Base-by-base conservation (phyloP, 2,888 invertebrate species). In the Dryocosmus kuriphilus region DNA sequence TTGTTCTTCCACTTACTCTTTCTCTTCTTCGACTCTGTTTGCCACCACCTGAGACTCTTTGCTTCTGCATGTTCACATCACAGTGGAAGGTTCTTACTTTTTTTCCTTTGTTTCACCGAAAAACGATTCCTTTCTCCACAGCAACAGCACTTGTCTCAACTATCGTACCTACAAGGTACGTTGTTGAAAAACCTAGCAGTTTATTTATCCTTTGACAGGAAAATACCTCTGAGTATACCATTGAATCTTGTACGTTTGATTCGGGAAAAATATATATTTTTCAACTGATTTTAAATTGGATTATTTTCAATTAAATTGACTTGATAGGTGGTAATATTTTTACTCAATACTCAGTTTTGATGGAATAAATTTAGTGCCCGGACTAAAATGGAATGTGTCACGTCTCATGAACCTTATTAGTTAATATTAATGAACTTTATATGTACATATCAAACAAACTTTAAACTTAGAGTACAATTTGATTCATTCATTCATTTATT, bases 11-110 rank as follows among this genome's bases (percentile, higher is more conserved):
- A 71, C 67, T 78, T 75, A 46, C 57, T 19, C 22, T 55, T 57
- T 38, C 75, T 76, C 60, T 38, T 16, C 32, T 74, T 63, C 74
- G 27, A 41, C 32, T 62, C 51, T 71, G 55, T 77, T 65, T 65
- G 24, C 38, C 65, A 65, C 65, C 14, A 24, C 24, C 32, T 38
- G 38, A 38, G 65, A 65, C 46, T 46, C 67, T 46, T 67, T 46
- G 41, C 67, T 27, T 67, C 67, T 27, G 67, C 19, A 41, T 46
- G 67, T 67, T 67, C 67, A 67, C 67, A 27, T 67, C 46, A 46
- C 41, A 41, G 65, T 46, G 27, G 41, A 67, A 67, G 41, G 41
- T 30, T 51, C 46, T 63, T 61, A 35, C 16, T 46, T 30, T 51
- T 24, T 46, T 30, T 8, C 46, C 19, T 46, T 67, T 67, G 46